Conservation (phyloP, 2,113 vertebrate genomes). For the Hemiscyllium ocellatum region DNA sequence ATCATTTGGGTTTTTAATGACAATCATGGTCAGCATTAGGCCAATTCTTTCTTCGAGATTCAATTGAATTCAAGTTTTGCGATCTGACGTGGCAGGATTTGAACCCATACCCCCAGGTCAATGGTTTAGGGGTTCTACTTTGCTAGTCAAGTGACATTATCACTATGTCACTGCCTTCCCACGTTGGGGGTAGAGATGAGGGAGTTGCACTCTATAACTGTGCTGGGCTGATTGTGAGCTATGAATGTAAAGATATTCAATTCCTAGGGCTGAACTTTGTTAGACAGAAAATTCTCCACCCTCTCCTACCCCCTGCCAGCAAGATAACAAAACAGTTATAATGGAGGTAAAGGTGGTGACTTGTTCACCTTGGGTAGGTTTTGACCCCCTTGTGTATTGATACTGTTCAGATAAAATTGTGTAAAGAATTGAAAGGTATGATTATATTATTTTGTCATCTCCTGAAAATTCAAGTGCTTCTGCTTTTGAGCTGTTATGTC, state of each 20-base stretch:
- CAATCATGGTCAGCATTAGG: too few species aligned
- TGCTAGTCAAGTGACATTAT: too few species aligned
- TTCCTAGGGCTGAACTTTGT: not conserved
- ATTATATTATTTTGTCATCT: not conserved
- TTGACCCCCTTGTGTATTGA: not conserved
- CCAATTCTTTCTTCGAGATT: too few species aligned
- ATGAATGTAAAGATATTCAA: not conserved
- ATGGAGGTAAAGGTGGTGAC: not conserved
- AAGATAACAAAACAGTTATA: not conserved
- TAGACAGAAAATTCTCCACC: not conserved
- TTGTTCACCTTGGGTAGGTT: not conserved
- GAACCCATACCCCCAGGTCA: too few species aligned
- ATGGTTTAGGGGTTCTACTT: too few species aligned
- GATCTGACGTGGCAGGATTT: too few species aligned
- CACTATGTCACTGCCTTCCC: too few species aligned
- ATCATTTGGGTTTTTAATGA: too few species aligned
- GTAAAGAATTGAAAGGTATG: not conserved
- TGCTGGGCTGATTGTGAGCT: not conserved
- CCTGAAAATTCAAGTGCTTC: not conserved
- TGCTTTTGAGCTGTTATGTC: not conserved
- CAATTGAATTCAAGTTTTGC: too few species aligned
- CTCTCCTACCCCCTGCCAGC: too few species aligned
- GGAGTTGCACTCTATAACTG: not conserved
- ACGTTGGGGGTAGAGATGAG: not conserved
- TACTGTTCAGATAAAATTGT: not conserved